These are phyloP conservation scores for Eudemis profundana DNA, from an alignment of 2,888 invertebrate species.

Conservation along the genomic window DNA sequence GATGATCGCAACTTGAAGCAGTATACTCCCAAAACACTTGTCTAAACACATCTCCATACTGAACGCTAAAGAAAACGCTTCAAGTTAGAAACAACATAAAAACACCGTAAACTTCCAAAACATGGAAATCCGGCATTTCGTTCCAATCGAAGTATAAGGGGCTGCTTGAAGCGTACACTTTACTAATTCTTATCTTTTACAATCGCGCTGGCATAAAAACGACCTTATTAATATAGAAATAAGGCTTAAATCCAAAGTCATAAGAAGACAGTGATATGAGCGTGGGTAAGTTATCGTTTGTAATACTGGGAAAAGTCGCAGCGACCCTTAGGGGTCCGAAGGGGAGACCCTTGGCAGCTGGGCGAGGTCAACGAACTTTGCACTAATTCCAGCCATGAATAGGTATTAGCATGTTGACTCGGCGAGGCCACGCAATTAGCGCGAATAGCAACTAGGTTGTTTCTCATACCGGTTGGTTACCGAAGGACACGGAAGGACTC, in stretches of 20 bases:
- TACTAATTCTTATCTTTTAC: neutral
- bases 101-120: slow-evolving; percentile 13
- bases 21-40: too few species aligned
- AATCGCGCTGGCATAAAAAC: neutral
- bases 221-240: neutral
- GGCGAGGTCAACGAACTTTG: slow-evolving; percentile 69
- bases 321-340: slow-evolving; percentile 36
- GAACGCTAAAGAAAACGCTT: neutral
- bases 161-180: neutral
- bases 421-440: neutral
- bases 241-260: neutral
- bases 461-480: neutral
- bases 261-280: neutral
- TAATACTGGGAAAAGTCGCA: slow-evolving; percentile 33
- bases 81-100: slow-evolving; percentile 17
- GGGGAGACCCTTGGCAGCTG: slow-evolving; percentile 55
- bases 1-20: too few species aligned
- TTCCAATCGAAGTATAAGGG: slow-evolving; percentile 24
- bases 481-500: slow-evolving; percentile 5
- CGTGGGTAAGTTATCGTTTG: neutral
- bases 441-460: neutral
- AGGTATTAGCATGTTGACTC: slow-evolving; percentile 21
- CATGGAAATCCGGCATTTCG: slow-evolving; percentile 26
- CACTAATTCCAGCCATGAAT: slow-evolving; percentile 62
- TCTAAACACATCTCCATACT: too few species aligned